Evolutionary conservation across 2,888 invertebrate genomes (phyloP).

Genomic region (Tillus elongatus): DNA sequence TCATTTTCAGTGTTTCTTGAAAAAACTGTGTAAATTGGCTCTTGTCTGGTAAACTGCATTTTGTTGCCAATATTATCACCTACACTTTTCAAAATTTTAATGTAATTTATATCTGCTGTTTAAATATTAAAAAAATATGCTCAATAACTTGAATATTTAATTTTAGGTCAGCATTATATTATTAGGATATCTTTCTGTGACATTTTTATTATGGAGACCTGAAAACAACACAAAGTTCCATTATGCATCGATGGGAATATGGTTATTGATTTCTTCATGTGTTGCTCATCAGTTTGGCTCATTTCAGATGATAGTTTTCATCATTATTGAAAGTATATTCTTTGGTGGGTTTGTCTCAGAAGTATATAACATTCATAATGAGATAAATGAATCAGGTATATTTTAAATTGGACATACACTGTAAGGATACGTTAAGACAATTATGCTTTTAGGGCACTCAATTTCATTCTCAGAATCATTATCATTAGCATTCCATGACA

Average conservation of each 20-base stretch:
- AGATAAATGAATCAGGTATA: slow-evolving; percentile 23
- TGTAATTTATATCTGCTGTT: too few relatives aligned
- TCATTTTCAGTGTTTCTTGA: too few relatives aligned
- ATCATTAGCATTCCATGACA: slow-evolving; percentile 27
- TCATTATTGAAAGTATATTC: slow-evolving; percentile 56
- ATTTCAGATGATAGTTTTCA: slow-evolving; percentile 67
- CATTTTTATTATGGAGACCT: slow-evolving; percentile 69
- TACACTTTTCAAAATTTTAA: too few relatives aligned
- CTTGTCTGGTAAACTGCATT: too few relatives aligned
- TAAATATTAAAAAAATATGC: too few relatives aligned
- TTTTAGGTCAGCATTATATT: slow-evolving; percentile 59
- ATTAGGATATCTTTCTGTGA: slow-evolving; percentile 58
- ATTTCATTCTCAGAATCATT: slow-evolving; percentile 28
- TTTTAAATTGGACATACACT: slow-evolving; percentile 5
- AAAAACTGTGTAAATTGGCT: too few relatives aligned
- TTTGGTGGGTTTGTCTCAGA: slow-evolving; percentile 57
- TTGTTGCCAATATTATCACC: too few relatives aligned
- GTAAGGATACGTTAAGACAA: too few relatives aligned
- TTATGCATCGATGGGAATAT: slow-evolving; percentile 59
- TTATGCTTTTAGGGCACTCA: slow-evolving; percentile 22
- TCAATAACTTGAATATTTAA: too few relatives aligned
- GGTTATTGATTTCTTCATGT: slow-evolving; percentile 69
- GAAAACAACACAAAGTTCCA: slow-evolving; percentile 57
- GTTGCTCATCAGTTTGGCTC: slow-evolving; percentile 66
- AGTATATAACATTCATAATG: slow-evolving; percentile 50